Base-by-base conservation (phyloP, 2,888 invertebrate genomes). In the Arrhopalites spinosus region DNA sequence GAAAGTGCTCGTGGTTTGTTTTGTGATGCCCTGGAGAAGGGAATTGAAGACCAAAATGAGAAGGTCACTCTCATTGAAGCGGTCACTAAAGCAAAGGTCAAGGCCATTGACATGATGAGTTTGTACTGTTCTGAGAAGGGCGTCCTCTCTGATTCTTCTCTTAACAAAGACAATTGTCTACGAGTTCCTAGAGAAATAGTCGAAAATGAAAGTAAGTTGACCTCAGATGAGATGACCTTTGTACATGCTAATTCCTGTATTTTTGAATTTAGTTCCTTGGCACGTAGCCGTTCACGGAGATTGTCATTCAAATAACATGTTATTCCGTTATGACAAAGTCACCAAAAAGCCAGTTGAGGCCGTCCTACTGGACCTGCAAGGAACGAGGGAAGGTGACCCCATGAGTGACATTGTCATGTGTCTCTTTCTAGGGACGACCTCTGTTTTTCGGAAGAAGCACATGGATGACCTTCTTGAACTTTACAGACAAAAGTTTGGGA, bases 341-440 rank as follows among this genome's bases (percentile, higher is more conserved):
- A 67, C 70, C 3, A 71, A 75, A 23, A 69, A 56, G 20, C 75
- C 76, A 3, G 71, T 66, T 0, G 71, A 75, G 56, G 75, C 77
- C 29, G 73, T 76, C 15, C 74, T 82, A 5, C 72, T 82, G 11
- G 82, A 82, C 72, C 78, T 81, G 20, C 82, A 81, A 70, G 50
- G 78, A 0, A 59, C 29, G 17, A 61, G 73, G 5, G 79, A 78
- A 20, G 56, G 73, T 5, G 79, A 79, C 50, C 78, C 77, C 3
- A 66, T 78, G 29, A 29, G 72, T 20, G 82, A 82, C 59, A 15
- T 81, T 11, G 64, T 59, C n/a, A n/a, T n/a, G n/a, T n/a, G n/a
- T n/a, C n/a, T n/a, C n/a, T 36, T 36, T 13, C 2, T 23, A 2
- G 5, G 23, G 2, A 61, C 61, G 2, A 61, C 1, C 25, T 2